These are phyloP conservation scores for Parambassis ranga DNA, from an alignment of 2,797 vertebrate genomes.

Conservation along the genomic window DNA sequence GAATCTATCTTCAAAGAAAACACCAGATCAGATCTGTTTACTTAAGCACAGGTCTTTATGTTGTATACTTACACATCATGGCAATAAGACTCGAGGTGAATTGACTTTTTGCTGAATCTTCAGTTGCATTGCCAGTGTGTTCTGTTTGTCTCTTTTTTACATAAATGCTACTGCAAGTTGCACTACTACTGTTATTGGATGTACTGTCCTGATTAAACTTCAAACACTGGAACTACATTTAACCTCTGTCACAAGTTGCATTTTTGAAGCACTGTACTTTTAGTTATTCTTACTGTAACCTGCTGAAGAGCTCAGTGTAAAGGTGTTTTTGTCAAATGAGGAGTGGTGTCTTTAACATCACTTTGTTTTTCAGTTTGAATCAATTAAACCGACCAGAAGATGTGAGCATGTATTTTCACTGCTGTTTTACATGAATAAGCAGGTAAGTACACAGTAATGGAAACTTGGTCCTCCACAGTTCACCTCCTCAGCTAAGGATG, in stretches of 20 bases:
- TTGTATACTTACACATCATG: neutral
- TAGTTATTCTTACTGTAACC: neutral
- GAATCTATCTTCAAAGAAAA: constrained; percentile 10
- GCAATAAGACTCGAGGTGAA: neutral
- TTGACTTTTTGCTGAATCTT: constrained; percentile 2
- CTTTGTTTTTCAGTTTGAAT: neutral
- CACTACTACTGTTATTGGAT: constrained; percentile 52
- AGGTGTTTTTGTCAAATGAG: neutral
- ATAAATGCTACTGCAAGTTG: constrained; percentile 48
- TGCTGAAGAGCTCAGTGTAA: neutral
- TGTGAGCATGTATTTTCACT: no score
- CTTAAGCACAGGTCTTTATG: neutral
- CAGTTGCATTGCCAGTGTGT: constrained; percentile 3
- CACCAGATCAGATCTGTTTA: neutral
- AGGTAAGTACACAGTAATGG: accelerated
- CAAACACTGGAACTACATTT: constrained; percentile 60
- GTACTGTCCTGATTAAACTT: constrained; percentile 63
- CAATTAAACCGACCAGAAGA: no score
- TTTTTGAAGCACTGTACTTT: neutral
- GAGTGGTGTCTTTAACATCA: neutral
- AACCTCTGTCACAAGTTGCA: neutral
- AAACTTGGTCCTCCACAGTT: neutral
- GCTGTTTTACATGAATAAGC: no score
- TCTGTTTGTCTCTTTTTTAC: constrained; percentile 26
- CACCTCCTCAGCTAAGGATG: neutral